Evolutionary conservation across 2,113 vertebrate genomes (phyloP), one percentile per base, ranked within the genome.

Genomic region (Stigmatopora nigra): DNA sequence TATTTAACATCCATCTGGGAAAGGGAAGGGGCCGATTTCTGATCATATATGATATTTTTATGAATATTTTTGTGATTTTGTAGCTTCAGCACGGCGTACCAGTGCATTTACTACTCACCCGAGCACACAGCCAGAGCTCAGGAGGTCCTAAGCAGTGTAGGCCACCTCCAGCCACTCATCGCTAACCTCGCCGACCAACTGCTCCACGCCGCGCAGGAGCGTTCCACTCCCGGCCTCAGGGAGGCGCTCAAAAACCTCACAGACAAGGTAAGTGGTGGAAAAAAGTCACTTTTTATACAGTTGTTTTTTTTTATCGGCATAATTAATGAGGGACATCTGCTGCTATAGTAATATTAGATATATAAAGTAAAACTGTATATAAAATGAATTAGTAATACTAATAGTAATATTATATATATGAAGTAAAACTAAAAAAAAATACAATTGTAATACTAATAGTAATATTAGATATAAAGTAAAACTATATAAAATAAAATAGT

Each of bases 61-160:
- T n/a, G n/a, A n/a, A n/a, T n/a, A 15, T 7, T 66, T 48, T 38
- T 67, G 49, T 10, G 6, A 10, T 25, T 5, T 59, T 53, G 49
- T 80, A 91, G 90, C 80, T 93, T 84, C 91, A 99, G 95, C 86
- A 95, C 95, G 52, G 92, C 93, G 25, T 99, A 95, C 89, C 97
- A 98, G 86, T 98, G 93, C 84, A 99, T 99, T 92, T 99, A 99
- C 91, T 99, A 97, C 88, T 95, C 97, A 82, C 96, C 97, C 64
- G 94, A 97, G 90, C 93, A 96, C 88, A 98, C 94, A 76, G 93
- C 94, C 69, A 95, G 95, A 89, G 97, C 97, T 76, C 94, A 94
- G 80, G 94, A 97, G 91, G 93, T 99, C 66, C 93, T 99, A 81
- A 92, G 92, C 89, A 92, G 90, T 86, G 91, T 98, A 86, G 92